Evolutionary conservation across 1,140 invertebrate species (phyloP), one percentile per base, ranked within the genome.

Genomic region (Zaprionus kolodkinae): DNA sequence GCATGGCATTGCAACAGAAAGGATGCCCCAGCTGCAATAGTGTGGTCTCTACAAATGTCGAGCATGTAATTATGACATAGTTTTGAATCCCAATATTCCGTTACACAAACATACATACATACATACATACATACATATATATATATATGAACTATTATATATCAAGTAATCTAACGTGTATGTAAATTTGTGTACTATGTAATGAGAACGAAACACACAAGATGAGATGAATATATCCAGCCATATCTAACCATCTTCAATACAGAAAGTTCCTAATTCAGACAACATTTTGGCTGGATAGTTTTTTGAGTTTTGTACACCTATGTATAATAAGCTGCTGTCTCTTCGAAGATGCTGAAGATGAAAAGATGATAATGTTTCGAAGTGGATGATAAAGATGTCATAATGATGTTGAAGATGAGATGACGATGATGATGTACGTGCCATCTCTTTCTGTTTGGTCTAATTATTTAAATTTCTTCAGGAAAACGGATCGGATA

Each of bases 1-100:
- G 95, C 72, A 84, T 95, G 85, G 95, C 95, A 48, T 89, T 97
- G 36, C 93, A 96, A 71, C 96, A 96, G 78, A 95, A 96, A 92
- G 94, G 95, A 40, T 95, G 95, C 91, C 94, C 91, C 30, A 91
- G 96, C 89, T 92, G 91, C 38, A 92, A 91, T 17, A 91, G 81
- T 66, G 76, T 81, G 25, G 75, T 83, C 25, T 86, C 85, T 27
- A 76, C 78, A 3, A 92, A 91, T 79, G 78, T 92, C 61, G 91
- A 92, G 66, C 91, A 92, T 82, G 91, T 92, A 86, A 91, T 74
- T 86, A 79, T 67, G 55, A 36, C 33, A 40, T 45, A n/a, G 43
- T 50, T 36, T 48, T 52, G n/a, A 13, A 21, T 7, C 21, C 40
- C 35, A 54, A 30, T 10, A 43, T 6, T 2, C 40, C 45, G 45